Evolutionary conservation across 2,797 vertebrate species (phyloP), one percentile per base, ranked within the genome.

Genomic region (Brachymystax lenok): DNA sequence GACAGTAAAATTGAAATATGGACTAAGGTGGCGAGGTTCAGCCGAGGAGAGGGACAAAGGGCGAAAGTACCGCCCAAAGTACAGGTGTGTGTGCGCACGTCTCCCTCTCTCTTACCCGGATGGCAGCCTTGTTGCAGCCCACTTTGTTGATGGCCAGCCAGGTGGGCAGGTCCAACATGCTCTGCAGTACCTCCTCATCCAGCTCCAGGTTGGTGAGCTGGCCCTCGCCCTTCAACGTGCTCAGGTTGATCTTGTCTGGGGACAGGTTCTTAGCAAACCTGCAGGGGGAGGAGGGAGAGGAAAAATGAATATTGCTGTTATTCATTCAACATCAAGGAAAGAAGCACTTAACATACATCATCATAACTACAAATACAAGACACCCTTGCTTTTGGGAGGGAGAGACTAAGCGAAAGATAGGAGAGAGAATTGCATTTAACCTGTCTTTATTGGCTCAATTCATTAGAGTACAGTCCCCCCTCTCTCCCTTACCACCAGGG

Each of bases 91-190:
- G 56, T 12, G 8, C 67, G 35, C 35, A 7, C 1, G 79, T 61
- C 24, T 40, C 33, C 17, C 8, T n/a, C 4, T 61, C 54, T 82
- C 95, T 96, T 85, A 99, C 98, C 93, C 98, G 95, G 89, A 99
- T 99, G 50, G 97, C 94, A 8, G 98, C 98, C 91, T 99, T 98
- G 93, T 99, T 99, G 91, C 98, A 99, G 88, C 94, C 96, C 76
- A 99, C 98, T 3, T 95, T 97, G 92, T 95, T 99, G 93, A 99
- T 99, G 83, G 98, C 96, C 80, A 99, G 95, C 98, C 98, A 99
- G 3, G 98, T 99, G 86, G 98, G 98, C 83, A 99, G 91, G 83
- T 99, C 98, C 91, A 99, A 92, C 83, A 99, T 95, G 90, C 98
- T 99, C 94, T 99, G 98, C 64, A 99, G 95, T 59, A 99, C 98